Evolutionary conservation across 2,113 vertebrate genomes (phyloP).

Genomic region (Mola mola): DNA sequence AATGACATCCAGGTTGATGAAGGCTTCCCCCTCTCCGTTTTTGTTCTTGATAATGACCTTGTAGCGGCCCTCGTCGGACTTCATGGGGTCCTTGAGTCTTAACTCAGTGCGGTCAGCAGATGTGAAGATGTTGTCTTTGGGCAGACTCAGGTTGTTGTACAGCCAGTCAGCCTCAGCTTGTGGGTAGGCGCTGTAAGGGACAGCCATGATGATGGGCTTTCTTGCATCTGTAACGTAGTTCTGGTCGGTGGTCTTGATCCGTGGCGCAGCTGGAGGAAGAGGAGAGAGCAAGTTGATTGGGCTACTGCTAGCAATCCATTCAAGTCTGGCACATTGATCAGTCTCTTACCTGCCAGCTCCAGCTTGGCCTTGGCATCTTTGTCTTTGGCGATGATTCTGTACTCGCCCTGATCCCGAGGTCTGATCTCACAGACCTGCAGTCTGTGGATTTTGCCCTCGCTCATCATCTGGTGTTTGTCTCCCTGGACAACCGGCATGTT

Average conservation of each 20-base stretch:
- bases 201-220: slow-evolving; percentile 90
- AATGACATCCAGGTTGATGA: slow-evolving; percentile 92
- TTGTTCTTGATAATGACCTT: slow-evolving; percentile 93
- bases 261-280: slow-evolving; percentile 85
- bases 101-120: slow-evolving; percentile 89
- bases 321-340: background rate
- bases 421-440: slow-evolving; percentile 95
- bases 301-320: background rate
- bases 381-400: slow-evolving; percentile 94
- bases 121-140: slow-evolving; percentile 88
- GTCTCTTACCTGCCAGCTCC: slow-evolving; percentile 91
- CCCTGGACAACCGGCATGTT: slow-evolving; percentile 97
- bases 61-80: slow-evolving; percentile 90
- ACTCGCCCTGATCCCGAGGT: slow-evolving; percentile 96
- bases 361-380: slow-evolving; percentile 97
- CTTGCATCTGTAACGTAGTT: slow-evolving; percentile 92
- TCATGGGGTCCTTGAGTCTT: slow-evolving; percentile 90
- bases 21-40: slow-evolving; percentile 93
- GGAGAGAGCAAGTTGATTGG: background rate
- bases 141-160: slow-evolving; percentile 83
- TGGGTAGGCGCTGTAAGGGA: slow-evolving; percentile 95
- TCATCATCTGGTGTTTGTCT: slow-evolving; percentile 99
- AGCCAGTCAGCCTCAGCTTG: slow-evolving; percentile 93
- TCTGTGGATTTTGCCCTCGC: slow-evolving; percentile 94
- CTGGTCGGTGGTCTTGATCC: slow-evolving; percentile 94